Conservation (phyloP, 2,888 invertebrate species). For the Meta bourneti region DNA sequence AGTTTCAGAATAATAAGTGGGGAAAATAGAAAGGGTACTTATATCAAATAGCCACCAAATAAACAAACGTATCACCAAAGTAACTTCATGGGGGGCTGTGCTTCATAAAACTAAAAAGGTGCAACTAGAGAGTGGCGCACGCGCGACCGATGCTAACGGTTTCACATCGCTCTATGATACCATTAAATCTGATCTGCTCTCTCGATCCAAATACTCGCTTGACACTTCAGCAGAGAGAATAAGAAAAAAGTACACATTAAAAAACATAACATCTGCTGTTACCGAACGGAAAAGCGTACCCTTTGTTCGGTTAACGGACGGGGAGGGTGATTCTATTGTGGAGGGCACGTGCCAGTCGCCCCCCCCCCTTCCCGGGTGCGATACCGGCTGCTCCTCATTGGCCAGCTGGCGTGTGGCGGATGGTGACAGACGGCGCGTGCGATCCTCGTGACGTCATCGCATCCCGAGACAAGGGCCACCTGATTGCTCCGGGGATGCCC, state of each 20-base stretch:
- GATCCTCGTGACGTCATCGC: constrained; percentile 66
- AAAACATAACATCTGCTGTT: constrained; percentile 71
- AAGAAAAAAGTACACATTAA: constrained; percentile 17
- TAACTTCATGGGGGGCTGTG: neutral
- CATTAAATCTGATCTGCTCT: constrained; percentile 57
- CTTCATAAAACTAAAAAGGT: neutral
- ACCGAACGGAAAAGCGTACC: constrained; percentile 72
- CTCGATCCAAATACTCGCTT: neutral
- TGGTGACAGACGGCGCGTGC: constrained; percentile 70
- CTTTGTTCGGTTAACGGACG: constrained; percentile 64
- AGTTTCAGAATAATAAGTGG: too few relatives aligned
- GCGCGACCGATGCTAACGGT: constrained; percentile 53
- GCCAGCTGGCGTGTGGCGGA: constrained; percentile 70
- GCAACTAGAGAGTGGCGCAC: neutral
- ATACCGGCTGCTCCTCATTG: constrained; percentile 72
- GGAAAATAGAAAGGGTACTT: too few relatives aligned
- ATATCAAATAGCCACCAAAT: too few relatives aligned
- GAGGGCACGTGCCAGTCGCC: constrained; percentile 47
- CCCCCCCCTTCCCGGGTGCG: constrained; percentile 49
- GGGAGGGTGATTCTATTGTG: constrained; percentile 34
- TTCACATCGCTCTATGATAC: constrained; percentile 39
- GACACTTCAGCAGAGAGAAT: neutral
- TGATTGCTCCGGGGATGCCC: constrained; percentile 70
- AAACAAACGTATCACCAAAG: too few relatives aligned
- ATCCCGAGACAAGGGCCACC: constrained; percentile 44